A percentile compares a stretch with the other conserved stretches of the same genome.
Conservation (phyloP, 2,113 vertebrate species). For the Mystacornis crossleyi region DNA sequence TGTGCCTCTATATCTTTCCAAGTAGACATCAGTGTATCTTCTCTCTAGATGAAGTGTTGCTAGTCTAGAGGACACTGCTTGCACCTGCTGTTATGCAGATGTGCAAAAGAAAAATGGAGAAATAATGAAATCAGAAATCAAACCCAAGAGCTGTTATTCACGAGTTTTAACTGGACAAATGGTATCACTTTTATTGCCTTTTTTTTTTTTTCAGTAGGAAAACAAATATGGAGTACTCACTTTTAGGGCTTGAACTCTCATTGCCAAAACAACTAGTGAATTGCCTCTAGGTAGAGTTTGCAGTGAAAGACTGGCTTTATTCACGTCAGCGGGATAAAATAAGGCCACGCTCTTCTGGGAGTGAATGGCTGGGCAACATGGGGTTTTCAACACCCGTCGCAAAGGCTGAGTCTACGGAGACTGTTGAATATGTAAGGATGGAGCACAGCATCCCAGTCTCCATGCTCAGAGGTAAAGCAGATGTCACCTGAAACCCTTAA, state of each 20-base stretch:
- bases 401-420: background rate
- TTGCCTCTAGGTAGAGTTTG: background rate
- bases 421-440: background rate
- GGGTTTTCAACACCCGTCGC: background rate
- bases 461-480: background rate
- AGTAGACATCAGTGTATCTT: background rate
- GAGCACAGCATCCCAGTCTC: conserved; percentile 24
- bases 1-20: background rate
- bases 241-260: background rate
- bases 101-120: background rate
- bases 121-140: background rate
- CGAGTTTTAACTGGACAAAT: background rate
- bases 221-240: background rate
- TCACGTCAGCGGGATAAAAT: background rate
- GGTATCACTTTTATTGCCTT: background rate
- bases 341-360: background rate
- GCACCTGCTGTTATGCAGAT: background rate
- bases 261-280: background rate
- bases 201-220: background rate
- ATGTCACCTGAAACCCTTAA: conserved; percentile 55
- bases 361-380: background rate
- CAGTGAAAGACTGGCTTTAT: background rate
- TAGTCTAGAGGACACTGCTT: background rate
- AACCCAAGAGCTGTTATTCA: background rate
- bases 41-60: background rate